Evolutionary conservation across 37 sponge, comb jelly and placozoan species (phyloP).

Genomic region (Theonella swinhoei): DNA sequence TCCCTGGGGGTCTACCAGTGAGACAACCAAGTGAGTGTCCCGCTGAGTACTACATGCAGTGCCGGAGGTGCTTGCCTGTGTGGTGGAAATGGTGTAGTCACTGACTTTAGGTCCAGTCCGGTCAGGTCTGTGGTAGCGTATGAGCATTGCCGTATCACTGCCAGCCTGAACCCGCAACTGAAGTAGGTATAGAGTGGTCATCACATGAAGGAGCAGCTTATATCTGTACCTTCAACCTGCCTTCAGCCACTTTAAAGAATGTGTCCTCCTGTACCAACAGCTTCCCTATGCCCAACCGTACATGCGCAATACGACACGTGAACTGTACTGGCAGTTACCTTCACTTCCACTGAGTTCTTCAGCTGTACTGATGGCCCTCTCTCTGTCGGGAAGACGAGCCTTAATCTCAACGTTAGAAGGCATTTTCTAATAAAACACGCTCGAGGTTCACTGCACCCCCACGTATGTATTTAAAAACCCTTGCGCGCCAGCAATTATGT

Average conservation of each 20-base stretch:
- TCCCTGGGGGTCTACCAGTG: conserved; percentile 14
- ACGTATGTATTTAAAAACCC: background rate
- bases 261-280: conserved; percentile 76
- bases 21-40: background rate
- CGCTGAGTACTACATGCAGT: background rate
- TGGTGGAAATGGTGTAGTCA: conserved; percentile 37
- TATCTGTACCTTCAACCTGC: conserved; percentile 76
- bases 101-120: conserved; percentile 68
- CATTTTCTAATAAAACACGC: conserved; percentile 32
- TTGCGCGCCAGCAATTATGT: background rate
- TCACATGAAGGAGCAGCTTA: background rate
- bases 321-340: conserved; percentile 59
- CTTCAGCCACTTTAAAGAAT: conserved; percentile 59
- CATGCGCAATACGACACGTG: too few relatives aligned
- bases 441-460: too few relatives aligned
- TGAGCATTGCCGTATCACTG: conserved; percentile 47
- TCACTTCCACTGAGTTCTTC: conserved; percentile 39
- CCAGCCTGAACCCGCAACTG: conserved; percentile 56
- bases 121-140: conserved; percentile 67
- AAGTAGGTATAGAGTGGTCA: too few relatives aligned
- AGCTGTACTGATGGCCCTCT: conserved; percentile 20
- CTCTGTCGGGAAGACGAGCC: conserved; percentile 41
- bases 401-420: conserved; percentile 81
- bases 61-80: conserved; percentile 19
- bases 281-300: conserved; percentile 14